These are phyloP conservation scores for Troides oblongomaculatus DNA, from an alignment of 2,888 invertebrate species.

Conservation along the genomic window DNA sequence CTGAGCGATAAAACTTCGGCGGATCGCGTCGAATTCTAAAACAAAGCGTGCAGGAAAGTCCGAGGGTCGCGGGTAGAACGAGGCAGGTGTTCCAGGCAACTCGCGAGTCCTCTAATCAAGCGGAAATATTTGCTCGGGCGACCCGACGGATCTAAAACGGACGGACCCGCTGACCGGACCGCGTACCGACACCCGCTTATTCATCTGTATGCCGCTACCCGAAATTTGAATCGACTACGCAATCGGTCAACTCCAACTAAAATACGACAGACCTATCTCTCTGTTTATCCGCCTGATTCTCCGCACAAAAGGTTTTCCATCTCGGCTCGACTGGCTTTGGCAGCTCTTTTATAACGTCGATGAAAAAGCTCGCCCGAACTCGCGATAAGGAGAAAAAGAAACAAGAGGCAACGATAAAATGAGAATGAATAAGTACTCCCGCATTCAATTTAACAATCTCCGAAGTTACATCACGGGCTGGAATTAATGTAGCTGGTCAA, in stretches of 20 bases:
- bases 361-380: constrained; percentile 24
- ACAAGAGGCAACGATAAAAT: constrained; percentile 44
- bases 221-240: constrained; percentile 36
- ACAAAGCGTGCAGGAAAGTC: constrained; percentile 69
- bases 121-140: constrained; percentile 72
- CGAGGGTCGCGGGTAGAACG: constrained; percentile 48
- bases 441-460: constrained; percentile 67
- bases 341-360: constrained; percentile 31
- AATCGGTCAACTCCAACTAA: constrained; percentile 49
- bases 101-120: constrained; percentile 73
- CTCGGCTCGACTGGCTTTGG: constrained; percentile 25
- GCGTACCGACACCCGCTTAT: constrained; percentile 33
- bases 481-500: constrained; percentile 67
- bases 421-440: constrained; percentile 52
- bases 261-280: constrained; percentile 49
- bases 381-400: constrained; percentile 40
- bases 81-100: constrained; percentile 67
- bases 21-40: constrained; percentile 59
- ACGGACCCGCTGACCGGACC: constrained; percentile 45
- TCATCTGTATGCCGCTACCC: constrained; percentile 37
- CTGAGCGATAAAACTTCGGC: constrained; percentile 64
- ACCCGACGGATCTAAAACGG: constrained; percentile 47
- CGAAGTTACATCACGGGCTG: constrained; percentile 61
- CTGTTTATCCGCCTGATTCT: constrained; percentile 48
- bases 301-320: constrained; percentile 36